Conservation (phyloP, 2,888 invertebrate species). For the Clunio marinus region DNA sequence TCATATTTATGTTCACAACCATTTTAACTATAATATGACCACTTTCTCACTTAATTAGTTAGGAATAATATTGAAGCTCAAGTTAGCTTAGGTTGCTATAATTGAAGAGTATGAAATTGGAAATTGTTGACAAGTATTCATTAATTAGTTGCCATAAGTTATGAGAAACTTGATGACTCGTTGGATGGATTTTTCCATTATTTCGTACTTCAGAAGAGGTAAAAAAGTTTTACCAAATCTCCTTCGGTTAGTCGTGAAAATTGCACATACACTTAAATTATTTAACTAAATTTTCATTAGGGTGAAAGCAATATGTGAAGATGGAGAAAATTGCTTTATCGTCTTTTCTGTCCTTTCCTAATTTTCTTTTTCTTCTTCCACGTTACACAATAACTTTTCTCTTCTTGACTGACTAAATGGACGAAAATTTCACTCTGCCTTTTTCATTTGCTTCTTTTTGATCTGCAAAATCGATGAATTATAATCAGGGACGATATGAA, state of each 20-base stretch:
- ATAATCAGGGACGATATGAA: background rate
- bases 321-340: constrained; percentile 24
- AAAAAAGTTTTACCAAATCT: background rate
- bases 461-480: background rate
- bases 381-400: constrained; percentile 27
- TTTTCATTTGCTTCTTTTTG: background rate
- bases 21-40: constrained; percentile 5
- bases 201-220: too few species aligned
- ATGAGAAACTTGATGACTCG: too few species aligned
- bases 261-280: constrained; percentile 5
- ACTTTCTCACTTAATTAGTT: constrained; percentile 19
- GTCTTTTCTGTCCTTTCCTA: background rate
- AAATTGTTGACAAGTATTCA: background rate
- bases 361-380: background rate
- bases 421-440: constrained; percentile 4
- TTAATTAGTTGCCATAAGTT: background rate
- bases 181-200: background rate
- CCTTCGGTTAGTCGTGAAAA: too few species aligned
- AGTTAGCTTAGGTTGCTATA: too few species aligned
- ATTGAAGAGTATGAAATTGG: too few species aligned
- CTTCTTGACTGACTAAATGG: too few species aligned
- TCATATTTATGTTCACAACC: constrained; percentile 12
- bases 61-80: too few species aligned
- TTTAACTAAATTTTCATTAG: constrained; percentile 4
- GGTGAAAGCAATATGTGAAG: constrained; percentile 1